These are phyloP conservation scores for Paramormyrops kingsleyae DNA, from an alignment of 2,113 vertebrate genomes.

Conservation along the genomic window DNA sequence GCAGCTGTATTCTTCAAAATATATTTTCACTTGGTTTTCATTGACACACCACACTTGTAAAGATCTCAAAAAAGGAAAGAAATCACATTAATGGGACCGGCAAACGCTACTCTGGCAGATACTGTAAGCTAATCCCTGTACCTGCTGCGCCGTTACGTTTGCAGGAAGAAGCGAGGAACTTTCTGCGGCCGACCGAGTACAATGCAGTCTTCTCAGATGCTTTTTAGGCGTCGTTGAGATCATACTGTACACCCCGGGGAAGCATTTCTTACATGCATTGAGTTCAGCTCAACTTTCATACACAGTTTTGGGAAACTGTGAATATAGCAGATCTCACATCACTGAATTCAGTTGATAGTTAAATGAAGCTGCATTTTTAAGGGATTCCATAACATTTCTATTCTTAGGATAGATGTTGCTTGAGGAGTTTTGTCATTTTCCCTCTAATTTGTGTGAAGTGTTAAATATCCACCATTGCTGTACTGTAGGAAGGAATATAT, in stretches of 20 bases:
- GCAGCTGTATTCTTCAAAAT: neutral
- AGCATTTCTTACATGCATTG: neutral
- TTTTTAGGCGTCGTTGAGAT: neutral
- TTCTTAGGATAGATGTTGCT: neutral
- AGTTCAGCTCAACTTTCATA: neutral
- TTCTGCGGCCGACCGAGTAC: neutral
- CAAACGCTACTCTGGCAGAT: neutral
- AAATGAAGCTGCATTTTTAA: neutral
- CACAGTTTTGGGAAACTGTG: neutral
- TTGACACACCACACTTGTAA: neutral
- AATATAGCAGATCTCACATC: neutral
- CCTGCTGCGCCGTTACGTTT: neutral
- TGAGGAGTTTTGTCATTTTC: neutral
- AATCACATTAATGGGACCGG: neutral
- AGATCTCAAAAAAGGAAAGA: neutral
- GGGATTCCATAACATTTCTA: neutral
- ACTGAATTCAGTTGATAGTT: neutral
- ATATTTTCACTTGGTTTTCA: neutral
- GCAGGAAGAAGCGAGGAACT: neutral
- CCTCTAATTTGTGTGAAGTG: neutral
- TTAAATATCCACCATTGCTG: neutral
- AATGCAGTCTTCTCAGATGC: neutral
- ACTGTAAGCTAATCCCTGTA: neutral
- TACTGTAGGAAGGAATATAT: neutral
- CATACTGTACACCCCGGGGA: neutral